phyloP scores from a whole-genome alignment of 2,888 invertebrate genomes.

The Strigamia transsilvanica region DNA sequence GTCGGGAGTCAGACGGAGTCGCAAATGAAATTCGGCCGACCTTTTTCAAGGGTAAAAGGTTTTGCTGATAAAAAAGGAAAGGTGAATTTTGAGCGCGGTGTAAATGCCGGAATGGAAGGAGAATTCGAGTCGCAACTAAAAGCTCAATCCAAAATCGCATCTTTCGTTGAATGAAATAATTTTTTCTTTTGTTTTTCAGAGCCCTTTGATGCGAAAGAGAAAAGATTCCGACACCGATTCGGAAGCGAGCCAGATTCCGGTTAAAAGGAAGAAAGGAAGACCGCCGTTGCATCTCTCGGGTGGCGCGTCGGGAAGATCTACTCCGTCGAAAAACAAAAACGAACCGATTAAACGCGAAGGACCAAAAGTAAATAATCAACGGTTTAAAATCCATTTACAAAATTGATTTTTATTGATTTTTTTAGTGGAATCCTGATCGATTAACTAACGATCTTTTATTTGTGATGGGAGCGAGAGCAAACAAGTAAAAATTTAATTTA shows the following conservation, averaged over 20 bases:
- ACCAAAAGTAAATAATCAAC: slow-evolving; percentile 60
- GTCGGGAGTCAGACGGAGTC: slow-evolving; percentile 60
- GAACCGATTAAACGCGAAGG: slow-evolving; percentile 63
- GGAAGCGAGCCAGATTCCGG: slow-evolving; percentile 66
- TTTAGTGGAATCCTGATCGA: slow-evolving; percentile 76
- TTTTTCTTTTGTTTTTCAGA: slow-evolving; percentile 65
- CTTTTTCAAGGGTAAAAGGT: slow-evolving; percentile 59
- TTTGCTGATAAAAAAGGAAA: slow-evolving; percentile 11
- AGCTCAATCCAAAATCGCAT: not conserved
- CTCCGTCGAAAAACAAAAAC: slow-evolving; percentile 62
- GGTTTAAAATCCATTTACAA: not conserved
- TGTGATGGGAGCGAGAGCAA: slow-evolving; percentile 76
- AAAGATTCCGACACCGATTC: slow-evolving; percentile 75
- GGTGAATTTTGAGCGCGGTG: not conserved
- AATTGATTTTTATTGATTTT: slow-evolving; percentile 41
- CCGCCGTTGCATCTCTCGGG: slow-evolving; percentile 58
- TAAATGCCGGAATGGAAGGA: too few species aligned
- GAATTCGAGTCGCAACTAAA: too few species aligned
- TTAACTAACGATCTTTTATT: slow-evolving; percentile 77
- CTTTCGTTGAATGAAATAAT: not conserved
- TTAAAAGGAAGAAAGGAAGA: slow-evolving; percentile 60
- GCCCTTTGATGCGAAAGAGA: slow-evolving; percentile 70
- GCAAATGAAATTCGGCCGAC: slow-evolving; percentile 59
- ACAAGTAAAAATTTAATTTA: slow-evolving; percentile 64
- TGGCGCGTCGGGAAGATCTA: slow-evolving; percentile 61